Evolutionary conservation across 1,140 invertebrate species (phyloP).

Genomic region (Rhyacophila brunnea): DNA sequence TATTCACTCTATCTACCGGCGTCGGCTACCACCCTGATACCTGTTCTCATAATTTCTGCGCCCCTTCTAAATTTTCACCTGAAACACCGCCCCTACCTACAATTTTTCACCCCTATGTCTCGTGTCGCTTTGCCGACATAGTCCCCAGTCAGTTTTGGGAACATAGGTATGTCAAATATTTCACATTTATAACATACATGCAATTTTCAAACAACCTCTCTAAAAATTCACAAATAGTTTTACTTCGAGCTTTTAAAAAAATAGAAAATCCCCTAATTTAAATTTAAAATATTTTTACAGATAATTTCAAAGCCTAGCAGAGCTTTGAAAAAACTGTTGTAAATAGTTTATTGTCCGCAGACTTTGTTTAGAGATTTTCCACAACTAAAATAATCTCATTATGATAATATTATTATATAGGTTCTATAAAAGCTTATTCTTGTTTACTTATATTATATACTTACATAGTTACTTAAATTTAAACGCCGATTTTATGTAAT

Average conservation of each 20-base stretch:
- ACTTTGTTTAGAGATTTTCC: too few species aligned
- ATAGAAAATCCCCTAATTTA: too few species aligned
- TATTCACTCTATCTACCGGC: conserved; percentile 30
- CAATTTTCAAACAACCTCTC: background rate
- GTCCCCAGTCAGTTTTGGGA: background rate
- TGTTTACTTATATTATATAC: too few species aligned
- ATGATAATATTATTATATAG: too few species aligned
- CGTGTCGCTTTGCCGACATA: conserved; percentile 5
- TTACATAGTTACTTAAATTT: too few species aligned
- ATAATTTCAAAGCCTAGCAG: too few species aligned
- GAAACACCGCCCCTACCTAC: background rate
- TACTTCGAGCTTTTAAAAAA: background rate
- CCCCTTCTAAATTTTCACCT: background rate
- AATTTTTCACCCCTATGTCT: conserved; percentile 1
- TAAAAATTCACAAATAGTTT: conserved; percentile 4
- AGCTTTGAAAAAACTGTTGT: too few species aligned
- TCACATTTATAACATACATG: background rate
- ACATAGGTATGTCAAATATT: conserved; percentile 10
- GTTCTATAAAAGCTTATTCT: too few species aligned
- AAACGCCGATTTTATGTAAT: too few species aligned
- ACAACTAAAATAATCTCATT: too few species aligned
- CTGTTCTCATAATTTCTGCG: conserved; percentile 17
- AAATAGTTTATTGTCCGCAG: too few species aligned
- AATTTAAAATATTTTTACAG: too few species aligned
- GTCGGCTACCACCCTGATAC: conserved; percentile 16